Conservation (phyloP, 1,140 invertebrate genomes). For the Gerris buenoi region DNA sequence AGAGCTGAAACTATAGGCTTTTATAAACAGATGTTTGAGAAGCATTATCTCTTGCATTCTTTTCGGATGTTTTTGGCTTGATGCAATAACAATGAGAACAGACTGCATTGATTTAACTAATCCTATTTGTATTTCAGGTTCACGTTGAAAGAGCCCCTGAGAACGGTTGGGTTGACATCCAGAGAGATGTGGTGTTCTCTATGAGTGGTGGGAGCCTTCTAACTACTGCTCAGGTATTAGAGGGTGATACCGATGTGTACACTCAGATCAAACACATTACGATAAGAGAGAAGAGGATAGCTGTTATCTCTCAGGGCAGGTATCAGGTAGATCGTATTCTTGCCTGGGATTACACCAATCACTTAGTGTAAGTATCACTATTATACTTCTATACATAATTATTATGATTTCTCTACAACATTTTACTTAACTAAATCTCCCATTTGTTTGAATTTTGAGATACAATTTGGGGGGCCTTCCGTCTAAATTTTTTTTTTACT, state of each 20-base stretch:
- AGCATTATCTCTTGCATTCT: no score
- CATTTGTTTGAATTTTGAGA: no score
- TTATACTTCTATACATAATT: no score
- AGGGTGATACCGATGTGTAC: constrained; percentile 62
- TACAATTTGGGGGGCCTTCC: no score
- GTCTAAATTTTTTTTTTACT: no score
- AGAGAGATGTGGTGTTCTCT: constrained; percentile 67
- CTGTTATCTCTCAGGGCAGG: constrained; percentile 68
- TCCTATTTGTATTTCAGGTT: constrained; percentile 34
- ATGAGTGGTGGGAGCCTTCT: constrained; percentile 70
- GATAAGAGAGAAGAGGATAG: constrained; percentile 58
- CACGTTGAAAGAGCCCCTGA: constrained; percentile 64
- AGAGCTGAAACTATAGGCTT: no score
- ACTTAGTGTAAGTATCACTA: constrained; percentile 70
- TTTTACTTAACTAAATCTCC: no score
- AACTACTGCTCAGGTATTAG: constrained; percentile 63
- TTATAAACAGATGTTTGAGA: no score
- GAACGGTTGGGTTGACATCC: constrained; percentile 68
- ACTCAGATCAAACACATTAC: constrained; percentile 79
- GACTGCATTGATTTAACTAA: no score
- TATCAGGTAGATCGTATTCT: constrained; percentile 72
- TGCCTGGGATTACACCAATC: constrained; percentile 68
- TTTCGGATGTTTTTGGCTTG: no score
- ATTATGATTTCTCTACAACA: no score
- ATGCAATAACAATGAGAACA: no score